Conservation (phyloP, 2,113 vertebrate species). For the Cricetomys ansorgei region DNA sequence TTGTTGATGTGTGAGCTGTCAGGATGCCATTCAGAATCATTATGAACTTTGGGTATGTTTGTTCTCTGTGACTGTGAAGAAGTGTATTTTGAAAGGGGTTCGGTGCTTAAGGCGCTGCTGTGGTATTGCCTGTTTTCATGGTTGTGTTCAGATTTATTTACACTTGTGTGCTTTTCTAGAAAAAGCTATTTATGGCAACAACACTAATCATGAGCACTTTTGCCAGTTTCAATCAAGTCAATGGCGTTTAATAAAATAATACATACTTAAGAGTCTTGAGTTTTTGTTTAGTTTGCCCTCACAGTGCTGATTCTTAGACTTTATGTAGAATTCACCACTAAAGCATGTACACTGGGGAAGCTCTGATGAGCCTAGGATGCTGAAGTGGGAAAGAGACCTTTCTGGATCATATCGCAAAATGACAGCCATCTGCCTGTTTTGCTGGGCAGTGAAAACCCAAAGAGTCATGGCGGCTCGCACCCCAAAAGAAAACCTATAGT, state of each 20-base stretch:
- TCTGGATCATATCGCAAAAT: neutral
- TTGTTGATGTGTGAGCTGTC: neutral
- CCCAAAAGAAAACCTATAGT: fast-evolving
- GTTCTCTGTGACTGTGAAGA: constrained; percentile 4
- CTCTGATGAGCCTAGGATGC: neutral
- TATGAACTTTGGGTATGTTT: neutral
- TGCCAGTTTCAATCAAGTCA: constrained; percentile 23
- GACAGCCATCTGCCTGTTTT: neutral
- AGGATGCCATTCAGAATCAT: constrained; percentile 3
- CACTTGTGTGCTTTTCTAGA: neutral
- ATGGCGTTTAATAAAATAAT: constrained; percentile 70
- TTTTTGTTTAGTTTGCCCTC: neutral
- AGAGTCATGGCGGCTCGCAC: fast-evolving
- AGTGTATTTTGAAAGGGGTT: constrained; percentile 32
- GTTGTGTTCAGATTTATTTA: neutral
- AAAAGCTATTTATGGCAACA: neutral
- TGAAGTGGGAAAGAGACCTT: neutral
- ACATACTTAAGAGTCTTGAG: neutral
- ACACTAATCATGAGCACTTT: neutral
- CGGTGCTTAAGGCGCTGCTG: constrained; percentile 48
- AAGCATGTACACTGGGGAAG: neutral
- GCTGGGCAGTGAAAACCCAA: neutral
- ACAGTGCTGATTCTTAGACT: neutral
- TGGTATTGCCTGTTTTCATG: neutral
- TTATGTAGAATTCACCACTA: neutral